These are phyloP conservation scores for Limenitis camilla DNA, from an alignment of 2,888 invertebrate genomes.

Conservation along the genomic window DNA sequence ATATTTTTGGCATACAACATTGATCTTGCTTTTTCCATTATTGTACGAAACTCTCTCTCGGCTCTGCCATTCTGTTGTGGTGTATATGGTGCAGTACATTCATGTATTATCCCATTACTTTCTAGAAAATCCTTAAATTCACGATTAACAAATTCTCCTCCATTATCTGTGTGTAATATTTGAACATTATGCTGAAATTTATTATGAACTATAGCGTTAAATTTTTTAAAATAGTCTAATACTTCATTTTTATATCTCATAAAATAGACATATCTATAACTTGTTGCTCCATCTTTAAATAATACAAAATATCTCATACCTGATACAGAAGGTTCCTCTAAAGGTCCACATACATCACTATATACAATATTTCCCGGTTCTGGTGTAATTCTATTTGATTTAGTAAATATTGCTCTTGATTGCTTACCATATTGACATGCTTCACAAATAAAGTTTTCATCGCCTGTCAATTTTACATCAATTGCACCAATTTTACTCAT, in stretches of 20 bases:
- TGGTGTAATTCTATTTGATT: conserved; percentile 5
- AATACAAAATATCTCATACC: conserved; percentile 20
- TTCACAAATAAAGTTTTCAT: conserved; percentile 10
- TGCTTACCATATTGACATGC: conserved; percentile 16
- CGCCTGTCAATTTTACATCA: conserved; percentile 14
- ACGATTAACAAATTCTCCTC: conserved; percentile 4
- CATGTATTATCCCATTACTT: conserved; percentile 3
- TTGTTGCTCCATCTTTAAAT: conserved; percentile 15
- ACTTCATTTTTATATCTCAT: conserved; percentile 14
- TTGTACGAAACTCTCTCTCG: conserved; percentile 9
- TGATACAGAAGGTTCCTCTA: conserved; percentile 8
- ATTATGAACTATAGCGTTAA: conserved; percentile 12
- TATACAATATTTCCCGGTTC: conserved; percentile 13
- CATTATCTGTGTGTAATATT: conserved; percentile 14
- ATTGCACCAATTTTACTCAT: conserved; percentile 8
- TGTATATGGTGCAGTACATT: conserved; percentile 10
- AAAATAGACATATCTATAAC: conserved; percentile 6
- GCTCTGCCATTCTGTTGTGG: conserved; percentile 30
- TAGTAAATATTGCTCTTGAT: conserved; percentile 1
- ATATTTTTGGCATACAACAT: conserved; percentile 13
- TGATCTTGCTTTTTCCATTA: conserved; percentile 23
- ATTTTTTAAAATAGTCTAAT: conserved; percentile 8
- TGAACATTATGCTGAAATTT: conserved; percentile 2
- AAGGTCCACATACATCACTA: conserved; percentile 19
- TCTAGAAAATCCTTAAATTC: conserved; percentile 5